Evolutionary conservation across 2,888 invertebrate genomes (phyloP), one percentile per base, ranked within the genome.

Genomic region (Philonicus albiceps): DNA sequence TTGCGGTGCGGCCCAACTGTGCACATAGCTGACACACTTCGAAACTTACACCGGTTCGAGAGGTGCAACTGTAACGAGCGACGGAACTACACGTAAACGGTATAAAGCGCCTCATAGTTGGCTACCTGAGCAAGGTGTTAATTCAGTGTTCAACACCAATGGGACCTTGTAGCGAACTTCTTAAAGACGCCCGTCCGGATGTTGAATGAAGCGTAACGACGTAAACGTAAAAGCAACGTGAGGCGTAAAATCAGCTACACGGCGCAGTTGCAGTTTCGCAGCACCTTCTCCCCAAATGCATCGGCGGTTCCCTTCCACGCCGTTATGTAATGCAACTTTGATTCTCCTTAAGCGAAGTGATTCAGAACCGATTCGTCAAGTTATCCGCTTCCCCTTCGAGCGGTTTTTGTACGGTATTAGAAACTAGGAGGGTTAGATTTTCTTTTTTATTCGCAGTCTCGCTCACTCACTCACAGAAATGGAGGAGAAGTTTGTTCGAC

Each of bases 121-220:
- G 43, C 73, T 43, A 84, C 73, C 73, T 84, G 40, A 84, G 84
- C 80, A 85, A 83, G 86, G 83, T 86, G 86, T 85, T 73, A 86
- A 86, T 84, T 87, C 84, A 34, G 53, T 87, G 86, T 86, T 43
- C 27, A 73, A 86, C 78, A 86, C 84, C 83, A 76, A 87, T 75
- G 78, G 83, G 49, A 64, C 86, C 76, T 73, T 87, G 85, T 81
- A 73, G 55, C 27, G 73, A 74, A 49, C 34, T 55, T 72, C 43
- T 87, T 34, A 16, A 55, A 73, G 34, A 74, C 40, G 40, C 22
- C 64, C 86, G 34, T 86, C n/a, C 34, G 31, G 34, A 11, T 1
- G 6, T 37, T 76, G 76, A 76, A 16, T 37, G 22, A 27, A 64
- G 64, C 64, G 64, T 64, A 11, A 64, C 64, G 64, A 64, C 64